Conservation (phyloP, 2,888 invertebrate species). For the Hydropsyche betteni region DNA sequence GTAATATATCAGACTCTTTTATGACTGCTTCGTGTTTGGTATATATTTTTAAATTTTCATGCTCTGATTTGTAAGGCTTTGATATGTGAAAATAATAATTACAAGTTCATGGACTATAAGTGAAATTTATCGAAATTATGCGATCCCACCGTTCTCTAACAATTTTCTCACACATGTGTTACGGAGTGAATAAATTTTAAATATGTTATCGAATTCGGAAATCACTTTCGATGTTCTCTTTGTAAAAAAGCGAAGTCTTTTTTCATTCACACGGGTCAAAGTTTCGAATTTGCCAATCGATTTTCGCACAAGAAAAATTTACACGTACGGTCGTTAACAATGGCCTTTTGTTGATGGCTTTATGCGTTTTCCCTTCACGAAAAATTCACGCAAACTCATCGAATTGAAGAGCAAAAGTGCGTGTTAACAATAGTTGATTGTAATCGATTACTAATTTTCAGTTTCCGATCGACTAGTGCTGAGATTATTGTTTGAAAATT, state of each 20-base stretch:
- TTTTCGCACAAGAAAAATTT: conserved; percentile 2
- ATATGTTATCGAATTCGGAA: not conserved
- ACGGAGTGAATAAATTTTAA: too few relatives aligned
- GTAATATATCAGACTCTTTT: too few relatives aligned
- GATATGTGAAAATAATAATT: too few relatives aligned
- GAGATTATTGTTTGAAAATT: not conserved
- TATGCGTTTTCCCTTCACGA: not conserved
- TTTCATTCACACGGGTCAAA: not conserved
- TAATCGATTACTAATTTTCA: not conserved
- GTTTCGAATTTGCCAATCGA: conserved; percentile 8
- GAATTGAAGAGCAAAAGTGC: not conserved
- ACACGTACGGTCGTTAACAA: not conserved
- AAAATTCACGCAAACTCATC: conserved; percentile 4
- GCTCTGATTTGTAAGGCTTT: too few relatives aligned
- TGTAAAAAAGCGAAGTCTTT: not conserved
- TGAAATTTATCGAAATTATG: too few relatives aligned
- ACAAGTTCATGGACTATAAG: too few relatives aligned
- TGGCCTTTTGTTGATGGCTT: conserved; percentile 6
- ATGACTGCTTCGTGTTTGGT: too few relatives aligned
- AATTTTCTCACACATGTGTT: too few relatives aligned
- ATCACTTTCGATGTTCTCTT: not conserved
- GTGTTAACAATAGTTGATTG: conserved; percentile 1
- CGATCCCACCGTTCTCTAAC: too few relatives aligned
- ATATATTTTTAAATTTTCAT: too few relatives aligned
- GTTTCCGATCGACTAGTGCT: not conserved